Percentiles rank a stretch among this genome's conserved stretches.
Evolutionary conservation across 2,888 invertebrate species (phyloP).

Genomic region (Eupithecia vulgata): DNA sequence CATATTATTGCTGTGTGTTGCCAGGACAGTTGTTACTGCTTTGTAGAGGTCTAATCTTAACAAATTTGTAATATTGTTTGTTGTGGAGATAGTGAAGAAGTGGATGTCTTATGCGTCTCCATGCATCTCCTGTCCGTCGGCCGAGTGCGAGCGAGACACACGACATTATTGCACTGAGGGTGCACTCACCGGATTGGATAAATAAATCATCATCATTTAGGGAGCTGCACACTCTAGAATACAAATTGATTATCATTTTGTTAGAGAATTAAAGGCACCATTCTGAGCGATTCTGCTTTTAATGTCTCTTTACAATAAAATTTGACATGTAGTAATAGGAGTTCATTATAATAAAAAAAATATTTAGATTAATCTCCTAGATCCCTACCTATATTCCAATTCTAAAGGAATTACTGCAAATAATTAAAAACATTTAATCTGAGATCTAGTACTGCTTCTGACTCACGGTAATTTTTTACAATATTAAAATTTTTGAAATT

Average conservation of each 20-base stretch:
- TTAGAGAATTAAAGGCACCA: not conserved
- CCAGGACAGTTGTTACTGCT: not conserved
- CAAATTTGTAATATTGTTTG: not conserved
- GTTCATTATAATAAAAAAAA: no score
- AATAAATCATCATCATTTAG: conserved; percentile 58
- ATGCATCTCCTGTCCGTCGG: not conserved
- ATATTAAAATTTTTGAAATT: no score
- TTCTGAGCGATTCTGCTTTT: not conserved
- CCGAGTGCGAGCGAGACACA: conserved; percentile 3
- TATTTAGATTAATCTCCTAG: no score
- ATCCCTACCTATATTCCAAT: no score
- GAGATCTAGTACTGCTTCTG: no score
- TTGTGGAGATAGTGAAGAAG: not conserved
- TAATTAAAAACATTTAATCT: no score
- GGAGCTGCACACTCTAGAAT: not conserved
- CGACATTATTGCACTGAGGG: conserved; percentile 5
- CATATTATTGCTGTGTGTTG: no score
- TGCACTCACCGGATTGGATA: conserved; percentile 51
- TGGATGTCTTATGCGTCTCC: not conserved
- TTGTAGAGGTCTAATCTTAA: not conserved
- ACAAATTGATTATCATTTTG: conserved; percentile 7
- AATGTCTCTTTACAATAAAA: not conserved
- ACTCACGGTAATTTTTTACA: no score
- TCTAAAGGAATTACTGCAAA: no score
- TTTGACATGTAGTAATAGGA: no score